Conservation (phyloP, 30 jellyfish, hydroid and myxozoan genomes). For the Cassiopea xamachana region DNA sequence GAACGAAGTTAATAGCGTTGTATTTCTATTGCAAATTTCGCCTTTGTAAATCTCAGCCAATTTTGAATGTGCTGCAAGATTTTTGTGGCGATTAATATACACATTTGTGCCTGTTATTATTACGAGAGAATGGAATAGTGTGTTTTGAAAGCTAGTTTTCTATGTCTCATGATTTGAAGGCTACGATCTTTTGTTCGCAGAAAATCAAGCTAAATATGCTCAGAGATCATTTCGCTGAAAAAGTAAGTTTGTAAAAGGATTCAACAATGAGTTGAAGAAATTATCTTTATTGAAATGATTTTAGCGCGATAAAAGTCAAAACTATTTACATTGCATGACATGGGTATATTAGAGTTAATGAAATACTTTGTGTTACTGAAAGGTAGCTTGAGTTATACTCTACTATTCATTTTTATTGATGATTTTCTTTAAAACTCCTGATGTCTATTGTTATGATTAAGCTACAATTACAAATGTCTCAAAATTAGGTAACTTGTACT, state of each 20-base stretch:
- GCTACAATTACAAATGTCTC: too few relatives aligned
- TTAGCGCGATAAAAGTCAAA: neutral
- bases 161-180: neutral
- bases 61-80: neutral
- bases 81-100: neutral
- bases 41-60: neutral
- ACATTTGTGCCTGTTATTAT: neutral
- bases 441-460: too few relatives aligned
- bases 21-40: neutral
- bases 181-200: conserved; percentile 24
- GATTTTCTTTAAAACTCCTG: too few relatives aligned
- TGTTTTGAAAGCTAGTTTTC: neutral
- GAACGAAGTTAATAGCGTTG: neutral
- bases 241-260: conserved; percentile 2
- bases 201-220: conserved; percentile 45
- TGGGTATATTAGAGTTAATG: too few relatives aligned
- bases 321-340: too few relatives aligned
- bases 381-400: too few relatives aligned
- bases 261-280: neutral
- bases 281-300: too few relatives aligned
- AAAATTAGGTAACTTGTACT: too few relatives aligned
- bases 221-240: conserved; percentile 65
- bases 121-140: neutral
- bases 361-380: too few relatives aligned
- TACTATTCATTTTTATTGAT: too few relatives aligned